A percentile compares a stretch with the other conserved stretches of the same genome.
Evolutionary conservation across 1,140 invertebrate species (phyloP).

Genomic region (Drosophila bifasciata): DNA sequence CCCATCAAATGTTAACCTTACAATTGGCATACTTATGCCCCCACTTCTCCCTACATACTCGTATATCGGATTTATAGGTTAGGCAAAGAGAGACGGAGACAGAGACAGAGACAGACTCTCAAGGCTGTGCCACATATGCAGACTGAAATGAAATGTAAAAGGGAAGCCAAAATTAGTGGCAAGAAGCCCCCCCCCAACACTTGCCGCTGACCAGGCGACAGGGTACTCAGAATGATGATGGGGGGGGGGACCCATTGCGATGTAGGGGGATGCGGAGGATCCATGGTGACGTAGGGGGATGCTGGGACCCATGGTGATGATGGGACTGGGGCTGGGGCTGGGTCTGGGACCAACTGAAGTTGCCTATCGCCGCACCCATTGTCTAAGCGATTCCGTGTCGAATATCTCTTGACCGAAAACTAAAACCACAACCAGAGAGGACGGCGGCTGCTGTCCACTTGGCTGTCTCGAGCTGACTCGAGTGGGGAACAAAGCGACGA

Average conservation of each 20-base stretch:
- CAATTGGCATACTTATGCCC: conserved; percentile 44
- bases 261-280: no score
- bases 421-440: conserved; percentile 31
- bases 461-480: conserved; percentile 22
- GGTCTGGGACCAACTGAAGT: no score
- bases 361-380: conserved; percentile 41
- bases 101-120: no score
- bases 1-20: conserved; percentile 40
- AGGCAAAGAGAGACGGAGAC: no score
- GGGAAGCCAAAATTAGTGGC: not conserved
- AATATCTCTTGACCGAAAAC: conserved; percentile 38
- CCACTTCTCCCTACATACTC: no score
- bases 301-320: no score
- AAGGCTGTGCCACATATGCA: conserved; percentile 34
- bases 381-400: conserved; percentile 49
- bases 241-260: no score
- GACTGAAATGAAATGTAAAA: conserved; percentile 31
- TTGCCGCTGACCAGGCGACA: conserved; percentile 27
- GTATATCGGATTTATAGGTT: not conserved
- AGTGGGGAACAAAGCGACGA: not conserved
- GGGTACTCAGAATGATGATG: no score
- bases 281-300: no score
- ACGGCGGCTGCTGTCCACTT: conserved; percentile 44
- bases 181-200: conserved; percentile 15
- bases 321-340: no score